Evolutionary conservation across 1,140 invertebrate species (phyloP).

Genomic region (Hyphantria cunea): DNA sequence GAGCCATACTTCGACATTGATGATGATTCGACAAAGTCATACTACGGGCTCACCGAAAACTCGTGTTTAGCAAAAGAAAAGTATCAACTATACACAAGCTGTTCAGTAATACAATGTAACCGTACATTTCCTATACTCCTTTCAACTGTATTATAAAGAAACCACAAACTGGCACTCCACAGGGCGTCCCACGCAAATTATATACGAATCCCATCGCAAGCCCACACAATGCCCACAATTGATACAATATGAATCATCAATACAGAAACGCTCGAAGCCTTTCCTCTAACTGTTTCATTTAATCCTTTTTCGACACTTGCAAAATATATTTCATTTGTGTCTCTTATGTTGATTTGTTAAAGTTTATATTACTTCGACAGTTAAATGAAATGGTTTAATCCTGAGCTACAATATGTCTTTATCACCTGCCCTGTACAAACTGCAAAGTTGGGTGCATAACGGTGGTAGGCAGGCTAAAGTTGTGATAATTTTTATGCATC

Average conservation of each 20-base stretch:
- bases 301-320: constrained; percentile 9
- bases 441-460: too few relatives aligned
- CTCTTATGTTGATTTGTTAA: background rate
- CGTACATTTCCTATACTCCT: background rate
- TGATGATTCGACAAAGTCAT: too few relatives aligned
- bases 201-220: constrained; percentile 41
- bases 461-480: too few relatives aligned
- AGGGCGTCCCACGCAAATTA: constrained; percentile 6
- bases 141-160: constrained; percentile 10
- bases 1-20: too few relatives aligned
- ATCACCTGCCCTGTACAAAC: constrained; percentile 44
- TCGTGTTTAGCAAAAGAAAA: too few relatives aligned
- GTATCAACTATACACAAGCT: too few relatives aligned
- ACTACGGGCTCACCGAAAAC: too few relatives aligned
- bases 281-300: constrained; percentile 28
- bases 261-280: constrained; percentile 39
- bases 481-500: too few relatives aligned
- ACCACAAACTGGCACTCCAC: background rate
- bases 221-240: constrained; percentile 45
- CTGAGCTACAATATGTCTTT: constrained; percentile 30
- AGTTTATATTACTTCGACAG: constrained; percentile 1
- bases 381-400: too few relatives aligned
- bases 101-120: too few relatives aligned
- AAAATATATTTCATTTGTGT: background rate
- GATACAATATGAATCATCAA: constrained; percentile 44